Conservation (phyloP, 2,113 vertebrate species). For the Laticauda laticaudata region DNA sequence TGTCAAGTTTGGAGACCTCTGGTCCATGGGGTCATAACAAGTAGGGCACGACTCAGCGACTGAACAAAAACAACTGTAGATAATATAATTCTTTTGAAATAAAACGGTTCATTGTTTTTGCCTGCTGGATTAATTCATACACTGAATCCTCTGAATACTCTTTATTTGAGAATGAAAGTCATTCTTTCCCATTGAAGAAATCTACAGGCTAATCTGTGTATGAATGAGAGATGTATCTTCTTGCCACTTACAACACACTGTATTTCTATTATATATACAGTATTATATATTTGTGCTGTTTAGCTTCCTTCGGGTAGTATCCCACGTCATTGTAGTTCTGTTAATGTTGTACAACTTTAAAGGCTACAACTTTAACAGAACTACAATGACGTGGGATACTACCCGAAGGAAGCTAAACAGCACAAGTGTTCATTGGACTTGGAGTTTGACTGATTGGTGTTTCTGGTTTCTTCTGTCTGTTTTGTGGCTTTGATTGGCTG, state of each 20-base stretch:
- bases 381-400: too few relatives aligned
- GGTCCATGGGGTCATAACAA: not conserved
- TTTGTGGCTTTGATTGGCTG: too few relatives aligned
- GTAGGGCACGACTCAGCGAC: not conserved
- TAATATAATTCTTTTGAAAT: not conserved
- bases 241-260: not conserved
- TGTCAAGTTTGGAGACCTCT: not conserved
- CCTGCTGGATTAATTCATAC: not conserved
- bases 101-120: not conserved
- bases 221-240: not conserved
- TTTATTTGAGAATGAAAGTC: not conserved
- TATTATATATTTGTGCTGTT: too few relatives aligned
- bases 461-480: too few relatives aligned
- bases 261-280: not conserved
- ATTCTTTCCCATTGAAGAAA: not conserved
- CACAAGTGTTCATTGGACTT: too few relatives aligned
- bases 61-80: not conserved
- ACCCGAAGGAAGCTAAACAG: too few relatives aligned
- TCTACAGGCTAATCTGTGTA: not conserved
- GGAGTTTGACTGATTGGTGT: too few relatives aligned
- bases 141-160: not conserved
- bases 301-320: too few relatives aligned
- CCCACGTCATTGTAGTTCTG: too few relatives aligned
- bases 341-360: too few relatives aligned
- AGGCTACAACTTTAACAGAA: too few relatives aligned